Evolutionary conservation across 2,797 vertebrate species (phyloP).

Genomic region (Pipistrellus pipistrellus): DNA sequence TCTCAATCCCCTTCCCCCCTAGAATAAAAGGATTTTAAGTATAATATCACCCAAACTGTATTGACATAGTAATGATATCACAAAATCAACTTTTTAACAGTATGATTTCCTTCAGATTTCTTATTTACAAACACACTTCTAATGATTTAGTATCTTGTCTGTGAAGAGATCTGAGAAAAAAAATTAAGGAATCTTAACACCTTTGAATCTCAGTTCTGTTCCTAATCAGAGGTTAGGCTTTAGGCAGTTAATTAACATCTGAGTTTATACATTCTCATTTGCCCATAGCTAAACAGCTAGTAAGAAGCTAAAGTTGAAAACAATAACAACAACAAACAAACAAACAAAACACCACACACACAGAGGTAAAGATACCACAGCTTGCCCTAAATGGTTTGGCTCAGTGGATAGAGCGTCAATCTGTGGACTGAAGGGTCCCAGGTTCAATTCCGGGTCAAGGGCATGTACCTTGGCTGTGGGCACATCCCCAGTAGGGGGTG

Average conservation of each 20-base stretch:
- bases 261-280: not conserved
- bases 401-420: no score
- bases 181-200: constrained; percentile 6
- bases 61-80: no score
- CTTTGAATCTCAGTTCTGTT: constrained; percentile 36
- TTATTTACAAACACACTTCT: constrained; percentile 51
- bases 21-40: no score
- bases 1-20: not conserved
- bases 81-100: constrained; percentile 10
- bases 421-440: no score
- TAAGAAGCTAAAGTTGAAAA: constrained; percentile 11
- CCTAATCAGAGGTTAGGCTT: not conserved
- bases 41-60: no score
- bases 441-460: no score
- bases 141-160: constrained; percentile 18
- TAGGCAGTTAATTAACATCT: not conserved
- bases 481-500: no score
- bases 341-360: not conserved
- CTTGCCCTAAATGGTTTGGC: no score
- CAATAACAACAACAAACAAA: not conserved
- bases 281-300: not conserved
- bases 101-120: constrained; percentile 10
- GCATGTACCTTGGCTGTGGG: no score
- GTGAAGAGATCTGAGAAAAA: constrained; percentile 41
- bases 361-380: not conserved